Evolutionary conservation across 2,888 invertebrate genomes (phyloP).

Genomic region (Tineola bisselliella): DNA sequence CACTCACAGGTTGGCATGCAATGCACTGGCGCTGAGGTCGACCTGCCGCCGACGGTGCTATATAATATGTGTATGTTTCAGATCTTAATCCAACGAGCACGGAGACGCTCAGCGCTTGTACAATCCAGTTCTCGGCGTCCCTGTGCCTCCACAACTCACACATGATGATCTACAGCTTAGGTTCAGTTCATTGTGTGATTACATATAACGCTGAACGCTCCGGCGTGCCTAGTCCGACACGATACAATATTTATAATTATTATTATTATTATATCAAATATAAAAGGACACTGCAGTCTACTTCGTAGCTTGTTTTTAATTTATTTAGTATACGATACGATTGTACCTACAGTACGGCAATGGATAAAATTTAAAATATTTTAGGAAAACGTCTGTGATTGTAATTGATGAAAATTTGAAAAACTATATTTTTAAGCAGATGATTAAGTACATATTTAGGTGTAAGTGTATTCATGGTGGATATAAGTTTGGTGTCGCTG

Average conservation of each 20-base stretch:
- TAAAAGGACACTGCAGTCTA: neutral
- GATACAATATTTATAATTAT: constrained; percentile 6
- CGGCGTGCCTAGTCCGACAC: constrained; percentile 57
- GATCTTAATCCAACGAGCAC: neutral
- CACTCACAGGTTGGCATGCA: neutral
- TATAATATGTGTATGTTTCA: neutral
- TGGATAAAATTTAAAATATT: constrained; percentile 45
- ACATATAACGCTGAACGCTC: constrained; percentile 55
- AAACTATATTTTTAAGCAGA: constrained; percentile 46
- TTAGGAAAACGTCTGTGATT: constrained; percentile 69
- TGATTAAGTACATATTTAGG: constrained; percentile 16
- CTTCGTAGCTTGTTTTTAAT: constrained; percentile 32
- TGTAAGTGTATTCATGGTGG: neutral
- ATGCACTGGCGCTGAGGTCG: neutral
- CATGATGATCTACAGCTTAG: neutral
- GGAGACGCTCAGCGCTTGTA: constrained; percentile 2
- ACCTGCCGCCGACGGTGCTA: neutral
- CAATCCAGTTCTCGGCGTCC: constrained; percentile 3
- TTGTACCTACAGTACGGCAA: neutral
- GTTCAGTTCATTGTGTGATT: constrained; percentile 57
- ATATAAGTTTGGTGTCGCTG: neutral
- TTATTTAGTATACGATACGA: constrained; percentile 20
- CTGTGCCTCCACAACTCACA: neutral
- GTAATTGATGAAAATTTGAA: constrained; percentile 62
- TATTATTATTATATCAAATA: neutral